Conservation (phyloP, 2,113 vertebrate genomes). For the Romanogobio albipinnatus region DNA sequence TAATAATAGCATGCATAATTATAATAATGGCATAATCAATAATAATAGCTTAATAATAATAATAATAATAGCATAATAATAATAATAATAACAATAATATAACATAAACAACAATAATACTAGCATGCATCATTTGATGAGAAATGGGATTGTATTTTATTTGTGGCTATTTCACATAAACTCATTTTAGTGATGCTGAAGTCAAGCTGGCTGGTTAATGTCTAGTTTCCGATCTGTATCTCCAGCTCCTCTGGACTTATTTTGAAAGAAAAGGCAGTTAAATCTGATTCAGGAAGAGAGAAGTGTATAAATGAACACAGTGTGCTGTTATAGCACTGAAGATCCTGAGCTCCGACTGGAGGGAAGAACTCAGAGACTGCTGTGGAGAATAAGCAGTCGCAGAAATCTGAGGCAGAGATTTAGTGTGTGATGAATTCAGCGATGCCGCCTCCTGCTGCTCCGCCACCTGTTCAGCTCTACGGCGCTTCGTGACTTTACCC, state of each 20-base stretch:
- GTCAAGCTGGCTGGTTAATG: not conserved
- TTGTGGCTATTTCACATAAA: not conserved
- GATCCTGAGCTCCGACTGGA: too few species aligned
- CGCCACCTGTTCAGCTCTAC: constrained; percentile 71
- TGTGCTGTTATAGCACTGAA: not conserved
- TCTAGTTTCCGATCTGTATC: not conserved
- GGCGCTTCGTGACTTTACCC: constrained; percentile 40
- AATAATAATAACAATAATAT: too few species aligned
- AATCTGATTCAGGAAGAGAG: not conserved
- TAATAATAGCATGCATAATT: too few species aligned
- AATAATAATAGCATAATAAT: too few species aligned
- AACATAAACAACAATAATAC: too few species aligned
- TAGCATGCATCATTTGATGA: too few species aligned
- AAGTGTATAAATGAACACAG: not conserved
- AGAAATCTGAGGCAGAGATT: constrained; percentile 56
- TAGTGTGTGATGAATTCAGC: constrained; percentile 71
- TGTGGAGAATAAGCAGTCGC: not conserved
- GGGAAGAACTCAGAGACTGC: not conserved
- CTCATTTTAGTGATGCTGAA: not conserved
- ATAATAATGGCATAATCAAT: too few species aligned
- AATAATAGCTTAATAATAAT: too few species aligned
- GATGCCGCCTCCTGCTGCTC: constrained; percentile 71
- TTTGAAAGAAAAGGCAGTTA: not conserved
- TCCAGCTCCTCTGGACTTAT: not conserved
- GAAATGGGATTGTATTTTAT: not conserved